Base-by-base conservation (phyloP, 92 coral and sea anemone species). In the Umimayanthus chanpuru region DNA sequence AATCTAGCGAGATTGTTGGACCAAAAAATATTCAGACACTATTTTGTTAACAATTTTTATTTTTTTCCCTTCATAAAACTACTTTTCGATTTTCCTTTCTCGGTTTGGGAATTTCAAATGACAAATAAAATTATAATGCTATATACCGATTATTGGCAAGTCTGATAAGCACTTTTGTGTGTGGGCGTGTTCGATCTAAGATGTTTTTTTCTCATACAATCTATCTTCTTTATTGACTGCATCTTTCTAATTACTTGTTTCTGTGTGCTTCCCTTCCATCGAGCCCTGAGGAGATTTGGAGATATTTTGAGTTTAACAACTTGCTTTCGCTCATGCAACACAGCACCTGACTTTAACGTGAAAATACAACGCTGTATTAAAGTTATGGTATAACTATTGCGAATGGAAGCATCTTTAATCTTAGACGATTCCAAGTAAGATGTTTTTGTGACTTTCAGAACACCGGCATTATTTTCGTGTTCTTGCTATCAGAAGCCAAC, bases 171-270 rank as follows among this genome's bases (percentile, higher is more conserved):
- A 72, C 6, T 80, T 80, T 29, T 26, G 20, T 80, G 21, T 56
- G 58, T 39, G 26, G 80, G 47, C 71, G 6, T 29, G 26, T 38
- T 9, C 32, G 67, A 20, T 61, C 25, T 61, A 23, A 3, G 41
- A 9, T 8, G 47, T n/a, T 15, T 15, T 15, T 30, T 55, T 55
- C 47, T 80, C 64, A 12, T 14, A 14, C 12, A 25, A 28, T 39
- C 11, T 72, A 55, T 6, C 30, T 28, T 67, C n/a, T 16, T 53
- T 43, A 80, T 80, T 80, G 73, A 53, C 68, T 56, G 15, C 72
- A 36, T 80, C 85, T 36, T 81, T 81, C 50, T 32, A 25, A 75
- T 75, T 75, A 75, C 15, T 75, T 75, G n/a, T 80, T 36, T 58
- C 32, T 80, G 28, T 61, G n/a, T 29, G 84, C 53, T 29, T 18